phyloP scores from a whole-genome alignment of 2,113 vertebrate genomes.

The Neodontobutis hainanensis region DNA sequence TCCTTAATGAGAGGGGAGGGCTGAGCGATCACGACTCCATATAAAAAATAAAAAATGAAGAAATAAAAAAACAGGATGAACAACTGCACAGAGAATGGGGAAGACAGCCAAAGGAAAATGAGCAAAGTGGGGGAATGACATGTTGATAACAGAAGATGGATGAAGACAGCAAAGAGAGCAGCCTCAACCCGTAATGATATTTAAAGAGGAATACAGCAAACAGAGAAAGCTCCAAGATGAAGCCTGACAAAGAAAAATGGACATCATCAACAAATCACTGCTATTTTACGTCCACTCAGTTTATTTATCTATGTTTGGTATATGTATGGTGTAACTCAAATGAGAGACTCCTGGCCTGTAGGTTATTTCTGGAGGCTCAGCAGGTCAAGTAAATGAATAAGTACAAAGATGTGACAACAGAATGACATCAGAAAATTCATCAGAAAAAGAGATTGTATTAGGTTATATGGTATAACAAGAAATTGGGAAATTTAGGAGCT shows the following conservation, averaged over 20 bases:
- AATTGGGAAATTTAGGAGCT: no score
- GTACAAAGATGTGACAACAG: no score
- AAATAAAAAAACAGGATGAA: constrained; percentile 16
- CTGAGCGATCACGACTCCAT: constrained; percentile 30
- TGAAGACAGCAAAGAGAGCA: constrained; percentile 44
- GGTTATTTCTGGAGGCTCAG: no score
- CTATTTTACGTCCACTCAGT: constrained; percentile 22
- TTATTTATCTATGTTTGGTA: no score
- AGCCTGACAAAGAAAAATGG: constrained; percentile 41
- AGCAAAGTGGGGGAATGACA: constrained; percentile 43
- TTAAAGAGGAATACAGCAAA: constrained; percentile 42
- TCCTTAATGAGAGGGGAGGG: constrained; percentile 59
- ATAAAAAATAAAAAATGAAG: neutral
- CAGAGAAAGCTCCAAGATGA: constrained; percentile 27
- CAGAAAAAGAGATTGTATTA: no score
- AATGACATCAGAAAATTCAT: no score
- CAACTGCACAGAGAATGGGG: constrained; percentile 33
- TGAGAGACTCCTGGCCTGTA: constrained; percentile 2
- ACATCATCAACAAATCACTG: constrained; percentile 46
- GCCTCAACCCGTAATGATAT: constrained; percentile 29
- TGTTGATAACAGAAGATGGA: constrained; percentile 56
- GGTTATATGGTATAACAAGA: no score
- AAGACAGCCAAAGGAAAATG: constrained; percentile 25
- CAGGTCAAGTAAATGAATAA: no score
- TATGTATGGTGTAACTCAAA: neutral